Conservation (phyloP, 1,140 invertebrate species). For the Neodiprion fabricii region DNA sequence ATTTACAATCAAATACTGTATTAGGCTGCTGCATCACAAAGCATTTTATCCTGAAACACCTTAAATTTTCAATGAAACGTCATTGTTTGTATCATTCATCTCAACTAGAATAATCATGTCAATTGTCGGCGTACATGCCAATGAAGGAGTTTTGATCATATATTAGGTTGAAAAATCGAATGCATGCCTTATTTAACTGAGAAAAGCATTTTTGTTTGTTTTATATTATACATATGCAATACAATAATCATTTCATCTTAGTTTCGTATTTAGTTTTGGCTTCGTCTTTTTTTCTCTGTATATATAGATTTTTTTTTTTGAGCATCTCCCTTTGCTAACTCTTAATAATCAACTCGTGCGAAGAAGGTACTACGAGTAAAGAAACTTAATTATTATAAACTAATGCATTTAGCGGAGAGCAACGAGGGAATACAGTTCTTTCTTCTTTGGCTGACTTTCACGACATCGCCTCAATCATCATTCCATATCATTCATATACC, state of each 20-base stretch:
- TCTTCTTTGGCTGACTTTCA: slow-evolving; percentile 47
- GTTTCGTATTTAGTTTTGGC: slow-evolving; percentile 8
- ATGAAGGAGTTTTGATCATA: no score
- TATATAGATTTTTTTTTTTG: slow-evolving; percentile 1
- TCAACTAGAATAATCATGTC: no score
- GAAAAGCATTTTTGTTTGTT: no score
- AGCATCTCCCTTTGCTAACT: neutral
- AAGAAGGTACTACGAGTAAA: slow-evolving; percentile 23
- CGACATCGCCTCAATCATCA: slow-evolving; percentile 47
- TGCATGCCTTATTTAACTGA: neutral
- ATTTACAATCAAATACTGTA: no score
- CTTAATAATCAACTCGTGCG: slow-evolving; percentile 10
- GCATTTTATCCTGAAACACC: no score
- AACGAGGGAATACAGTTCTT: slow-evolving; percentile 18
- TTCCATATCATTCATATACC: slow-evolving; percentile 50
- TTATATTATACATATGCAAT: no score
- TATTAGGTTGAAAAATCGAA: no score
- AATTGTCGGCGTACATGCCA: no score
- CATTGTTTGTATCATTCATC: no score
- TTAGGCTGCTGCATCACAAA: no score
- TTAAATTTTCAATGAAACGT: no score
- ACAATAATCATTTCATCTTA: neutral
- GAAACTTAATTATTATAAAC: slow-evolving; percentile 33
- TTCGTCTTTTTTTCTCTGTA: slow-evolving; percentile 11
- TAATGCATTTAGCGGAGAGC: slow-evolving; percentile 18